phyloP scores from a whole-genome alignment of 2,888 invertebrate genomes.

The Paralinhomoeus sp. region DNA sequence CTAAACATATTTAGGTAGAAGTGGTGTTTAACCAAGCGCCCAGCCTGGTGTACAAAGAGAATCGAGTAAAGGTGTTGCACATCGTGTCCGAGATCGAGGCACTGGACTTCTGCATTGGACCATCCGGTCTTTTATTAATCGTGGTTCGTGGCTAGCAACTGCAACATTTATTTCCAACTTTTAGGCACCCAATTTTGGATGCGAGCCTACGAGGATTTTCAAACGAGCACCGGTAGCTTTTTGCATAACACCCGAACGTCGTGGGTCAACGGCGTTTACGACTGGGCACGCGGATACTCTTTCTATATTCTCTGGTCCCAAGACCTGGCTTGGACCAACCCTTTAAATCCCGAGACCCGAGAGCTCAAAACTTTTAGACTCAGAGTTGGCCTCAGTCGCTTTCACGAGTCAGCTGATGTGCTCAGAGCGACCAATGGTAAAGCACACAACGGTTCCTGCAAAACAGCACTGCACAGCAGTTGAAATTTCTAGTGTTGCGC shows the following conservation, averaged over 20 bases:
- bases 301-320: constrained; percentile 23
- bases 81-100: constrained; percentile 18
- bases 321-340: constrained; percentile 20
- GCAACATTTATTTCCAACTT: too few species aligned
- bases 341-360: constrained; percentile 8
- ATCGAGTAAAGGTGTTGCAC: constrained; percentile 12
- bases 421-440: constrained; percentile 11
- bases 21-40: not conserved
- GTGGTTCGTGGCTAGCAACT: too few species aligned
- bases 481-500: constrained; percentile 8
- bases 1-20: not conserved
- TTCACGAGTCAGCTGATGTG: constrained; percentile 14
- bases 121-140: too few species aligned
- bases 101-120: too few species aligned
- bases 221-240: constrained; percentile 9
- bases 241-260: constrained; percentile 16
- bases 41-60: not conserved
- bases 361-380: constrained; percentile 16
- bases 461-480: constrained; percentile 2
- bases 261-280: constrained; percentile 21
- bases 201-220: constrained; percentile 3
- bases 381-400: constrained; percentile 9
- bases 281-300: constrained; percentile 21
- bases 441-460: not conserved
- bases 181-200: constrained; percentile 19